Base-by-base conservation (phyloP, 2,797 vertebrate species). In the Acropternis orthonyx region DNA sequence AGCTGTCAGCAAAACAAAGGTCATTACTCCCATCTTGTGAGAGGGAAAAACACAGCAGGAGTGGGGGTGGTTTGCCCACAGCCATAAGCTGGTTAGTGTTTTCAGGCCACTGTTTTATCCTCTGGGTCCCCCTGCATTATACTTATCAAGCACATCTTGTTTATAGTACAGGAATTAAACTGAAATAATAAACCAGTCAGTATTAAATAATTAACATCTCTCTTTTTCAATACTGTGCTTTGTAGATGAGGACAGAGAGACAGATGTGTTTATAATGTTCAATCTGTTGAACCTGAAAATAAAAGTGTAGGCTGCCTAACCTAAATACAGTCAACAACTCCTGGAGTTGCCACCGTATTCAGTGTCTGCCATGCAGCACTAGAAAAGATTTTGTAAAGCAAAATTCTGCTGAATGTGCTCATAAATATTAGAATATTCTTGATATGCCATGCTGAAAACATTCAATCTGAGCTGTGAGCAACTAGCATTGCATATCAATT, bases 381-480 rank as follows among this genome's bases (percentile, higher is more conserved):
- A 48, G 13, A 39, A 44, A 41, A 89, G 54, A 88, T 78, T 88
- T 83, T 88, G 82, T 94, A 89, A 91, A 95, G 66, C 78, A 88
- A 78, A 92, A 73, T 89, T 93, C 89, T 85, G 78, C 87, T 95
- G 93, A 93, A 92, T 85, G 73, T 48, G 56, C 87, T 95, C 69
- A 97, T 93, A 96, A 93, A 96, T 94, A 96, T 96, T 93, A 91
- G 92, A 96, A 93, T 89, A 95, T 89, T 92, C 68, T 59, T 89
- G 87, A 93, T 62, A 68, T 18, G 69, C 85, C 84, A 72, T 12
- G 27, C 79, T 62, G 79, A 92, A 96, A 96, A 88, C 87, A 96
- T 61, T 92, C 91, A 83, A 83, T 89, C 76, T 69, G 85, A 89
- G 87, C 85, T 83, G 82, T 0, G 1, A 95, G 82, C 87, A 91